Base-by-base conservation (phyloP, 2,113 vertebrate species). In the Crotalus tigris region DNA sequence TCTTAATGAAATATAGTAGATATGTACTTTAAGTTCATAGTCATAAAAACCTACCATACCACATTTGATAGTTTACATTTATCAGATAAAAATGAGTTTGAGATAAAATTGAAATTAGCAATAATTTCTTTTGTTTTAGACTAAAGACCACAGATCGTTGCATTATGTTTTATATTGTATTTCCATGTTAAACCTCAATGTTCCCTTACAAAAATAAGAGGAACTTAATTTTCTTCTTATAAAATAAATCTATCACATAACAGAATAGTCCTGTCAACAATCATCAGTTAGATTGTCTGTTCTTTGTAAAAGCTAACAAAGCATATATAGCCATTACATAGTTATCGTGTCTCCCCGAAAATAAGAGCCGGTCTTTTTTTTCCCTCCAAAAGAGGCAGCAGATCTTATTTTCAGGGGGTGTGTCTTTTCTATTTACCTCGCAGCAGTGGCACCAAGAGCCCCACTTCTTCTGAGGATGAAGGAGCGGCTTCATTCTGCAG, bases 101-200 rank as follows among this genome's bases (percentile, higher is more conserved):
- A 90, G 89, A 90, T 5, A 33, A 91, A 57, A 39, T 4, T 85
- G 75, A 91, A 91, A 91, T 91, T 58, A 55, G 90, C 33, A 44
- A n/a, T 44, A 57, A 91, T 85, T 44, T 39, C 7, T 46, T 91
- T 91, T 85, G 19, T 85, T 85, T 91, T 58, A 85, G 24, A 26
- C 54, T 85, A 44, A 24, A n/a, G 54, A 51, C 4, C 6, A 44
- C 33, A 81, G 12, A 58, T 29, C 0, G 10, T 8, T 57, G 33
- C 46, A 17, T 46, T 85, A 86, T 91, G 46, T 46, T 54, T 54
- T 86, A 23, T 44, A 8, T 81, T 81, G 17, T 81, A 44, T 81
- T 9, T 81, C 17, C 10, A 3, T 44, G 33, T 81, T 81, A 55
- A 15, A 85, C 9, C 23, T 59, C 33, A 54, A 11, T 13, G 49